phyloP scores from a whole-genome alignment of 2,113 vertebrate species.

The Steatornis caripensis region DNA sequence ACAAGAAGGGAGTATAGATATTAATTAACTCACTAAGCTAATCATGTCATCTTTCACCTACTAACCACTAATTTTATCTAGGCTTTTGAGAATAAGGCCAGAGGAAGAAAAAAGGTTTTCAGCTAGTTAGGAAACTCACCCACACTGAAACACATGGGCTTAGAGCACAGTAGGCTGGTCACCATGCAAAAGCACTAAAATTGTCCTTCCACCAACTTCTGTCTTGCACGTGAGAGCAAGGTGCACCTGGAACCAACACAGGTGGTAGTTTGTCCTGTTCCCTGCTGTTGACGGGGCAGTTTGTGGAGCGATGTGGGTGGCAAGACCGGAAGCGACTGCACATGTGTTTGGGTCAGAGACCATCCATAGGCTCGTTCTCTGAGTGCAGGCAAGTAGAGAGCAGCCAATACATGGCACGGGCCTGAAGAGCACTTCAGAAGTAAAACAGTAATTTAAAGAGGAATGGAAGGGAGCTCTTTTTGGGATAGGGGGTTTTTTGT shows the following conservation, averaged over 20 bases:
- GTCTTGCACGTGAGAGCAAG: background rate
- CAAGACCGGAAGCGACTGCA: background rate
- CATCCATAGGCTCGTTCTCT: background rate
- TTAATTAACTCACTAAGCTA: background rate
- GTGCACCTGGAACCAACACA: background rate
- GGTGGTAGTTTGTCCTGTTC: no score
- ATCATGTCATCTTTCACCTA: background rate
- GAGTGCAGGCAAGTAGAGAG: background rate
- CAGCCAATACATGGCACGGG: background rate
- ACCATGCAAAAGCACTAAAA: background rate
- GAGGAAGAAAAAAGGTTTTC: background rate
- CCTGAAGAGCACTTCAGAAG: background rate
- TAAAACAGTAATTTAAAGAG: background rate
- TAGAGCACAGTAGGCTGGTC: background rate
- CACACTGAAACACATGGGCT: background rate
- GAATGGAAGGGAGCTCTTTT: background rate
- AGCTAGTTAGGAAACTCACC: background rate
- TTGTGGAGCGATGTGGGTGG: background rate
- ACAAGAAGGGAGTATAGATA: background rate
- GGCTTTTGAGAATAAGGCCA: background rate
- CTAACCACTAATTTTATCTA: background rate
- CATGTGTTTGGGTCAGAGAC: background rate
- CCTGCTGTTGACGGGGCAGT: accelerated
- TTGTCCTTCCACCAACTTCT: background rate
- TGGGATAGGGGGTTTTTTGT: background rate